Evolutionary conservation across 1,140 invertebrate genomes (phyloP).

Genomic region (Drosophila teissieri): DNA sequence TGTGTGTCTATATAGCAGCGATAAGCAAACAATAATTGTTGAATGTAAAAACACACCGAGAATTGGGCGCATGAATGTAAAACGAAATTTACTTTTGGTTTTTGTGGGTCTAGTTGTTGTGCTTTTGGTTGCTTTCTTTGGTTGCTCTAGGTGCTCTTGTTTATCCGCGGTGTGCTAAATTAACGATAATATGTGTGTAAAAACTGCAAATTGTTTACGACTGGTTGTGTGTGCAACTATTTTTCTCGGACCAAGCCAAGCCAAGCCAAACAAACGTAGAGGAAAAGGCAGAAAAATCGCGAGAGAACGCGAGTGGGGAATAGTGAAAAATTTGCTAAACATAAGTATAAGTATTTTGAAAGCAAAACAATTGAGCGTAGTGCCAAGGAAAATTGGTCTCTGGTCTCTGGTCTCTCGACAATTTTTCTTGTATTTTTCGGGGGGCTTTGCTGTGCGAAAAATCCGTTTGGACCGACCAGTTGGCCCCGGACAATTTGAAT

Average conservation of each 20-base stretch:
- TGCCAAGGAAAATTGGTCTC: constrained; percentile 46
- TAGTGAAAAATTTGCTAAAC: constrained; percentile 61
- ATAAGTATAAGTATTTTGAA: constrained; percentile 65
- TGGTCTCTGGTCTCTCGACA: constrained; percentile 48
- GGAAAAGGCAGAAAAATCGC: constrained; percentile 19
- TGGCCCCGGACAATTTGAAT: constrained; percentile 79
- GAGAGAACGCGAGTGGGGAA: constrained; percentile 35
- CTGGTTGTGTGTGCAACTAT: constrained; percentile 63
- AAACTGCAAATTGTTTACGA: constrained; percentile 72
- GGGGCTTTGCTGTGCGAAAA: constrained; percentile 56
- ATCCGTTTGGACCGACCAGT: constrained; percentile 65
- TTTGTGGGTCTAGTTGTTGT: constrained; percentile 22
- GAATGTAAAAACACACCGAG: constrained; percentile 38
- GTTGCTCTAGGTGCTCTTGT: constrained; percentile 43
- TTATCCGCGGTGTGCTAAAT: constrained; percentile 61
- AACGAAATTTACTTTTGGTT: constrained; percentile 25
- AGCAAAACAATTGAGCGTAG: constrained; percentile 55
- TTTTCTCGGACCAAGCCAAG: constrained; percentile 50
- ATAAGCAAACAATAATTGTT: constrained; percentile 47
- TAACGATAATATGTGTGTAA: constrained; percentile 64
- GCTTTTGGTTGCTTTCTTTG: constrained; percentile 8
- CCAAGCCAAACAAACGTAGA: constrained; percentile 18
- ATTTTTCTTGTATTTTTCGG: constrained; percentile 15
- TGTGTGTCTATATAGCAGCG: constrained; percentile 34
- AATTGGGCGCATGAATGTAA: constrained; percentile 55